Evolutionary conservation across 2,888 invertebrate species (phyloP), one percentile per base, ranked within the genome.

Genomic region (Synanthedon tipuliformis): DNA sequence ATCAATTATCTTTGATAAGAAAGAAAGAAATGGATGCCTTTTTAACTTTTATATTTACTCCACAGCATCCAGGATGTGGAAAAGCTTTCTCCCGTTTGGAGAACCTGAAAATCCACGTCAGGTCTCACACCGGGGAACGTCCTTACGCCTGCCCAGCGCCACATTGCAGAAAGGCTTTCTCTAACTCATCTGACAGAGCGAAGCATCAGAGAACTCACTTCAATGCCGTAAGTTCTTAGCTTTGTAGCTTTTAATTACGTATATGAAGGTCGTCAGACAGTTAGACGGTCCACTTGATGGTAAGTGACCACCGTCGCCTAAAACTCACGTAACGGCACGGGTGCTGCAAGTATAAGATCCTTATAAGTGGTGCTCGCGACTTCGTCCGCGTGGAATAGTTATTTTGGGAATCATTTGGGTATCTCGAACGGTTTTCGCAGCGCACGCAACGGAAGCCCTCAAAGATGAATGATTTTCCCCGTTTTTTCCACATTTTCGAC

Each of bases 181-280:
- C 97, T 69, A 99, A 99, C 81, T 98, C 98, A 57, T 98, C 98
- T 1, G 99, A 99, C 76, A 89, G 99, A 52, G 99, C 99, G 7
- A 99, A 99, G 81, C 99, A 99, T 84, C 98, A 99, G 86, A 89
- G 99, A 65, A 99, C 99, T 1, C 99, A 99, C 83, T 97, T 97
- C 64, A 98, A 98, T 81, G 96, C 97, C 75, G 98, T 99, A 89
- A 91, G 93, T 90, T 48, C 7, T 10, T 13, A 23, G 3, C n/a
- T 49, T 3, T 45, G 8, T 45, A 12, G 4, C 13, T 45, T 45
- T 45, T 15, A 23, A 4, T 23, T 23, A 23, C 23, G 4, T 23
- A 23, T 23, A 1, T 23, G 23, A 23, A 5, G 23, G 4, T 23
- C 18, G 23, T 23, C 23, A 23, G 23, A 4, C 23, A 23, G 23